Base-by-base conservation (phyloP, 92 coral and sea anemone species). In the Ricordea florida region DNA sequence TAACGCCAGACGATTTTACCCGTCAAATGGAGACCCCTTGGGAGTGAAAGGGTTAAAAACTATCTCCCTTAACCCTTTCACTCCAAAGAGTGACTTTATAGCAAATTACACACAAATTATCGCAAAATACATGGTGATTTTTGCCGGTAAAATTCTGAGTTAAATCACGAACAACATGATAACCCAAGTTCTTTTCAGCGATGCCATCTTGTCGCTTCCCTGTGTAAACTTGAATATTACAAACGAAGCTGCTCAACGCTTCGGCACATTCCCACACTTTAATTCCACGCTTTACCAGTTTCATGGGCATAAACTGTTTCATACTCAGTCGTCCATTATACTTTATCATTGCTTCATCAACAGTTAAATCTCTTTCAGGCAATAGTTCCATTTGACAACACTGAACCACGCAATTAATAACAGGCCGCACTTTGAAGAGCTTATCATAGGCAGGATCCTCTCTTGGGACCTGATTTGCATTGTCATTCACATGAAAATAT, bases 391-490 rank as follows among this genome's bases (percentile, higher is more conserved):
- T 50, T 36, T 25, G 4, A 27, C 55, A 48, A 41, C 38, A n/a
- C 9, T 33, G 23, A 15, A 32, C 40, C 20, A 76, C 83, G 1
- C 35, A 34, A 77, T 77, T 32, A 4, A 77, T 40, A 33, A 77
- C 5, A 3, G 58, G 49, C n/a, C 35, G 58, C 49, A 77, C 83
- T 77, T 77, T 65, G 72, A 77, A 65, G 3, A 77, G 65, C 25
- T 77, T 77, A 43, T 77, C 59, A 24, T 51, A 29, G 6, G 13
- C 44, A 29, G 62, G 21, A 40, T 73, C 43, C 49, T 58, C 61
- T 16, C 22, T 41, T 35, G 59, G 80, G 20, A 74, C 18, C 21
- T 28, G 40, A 17, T 53, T 53, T 1, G 33, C 38, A 15, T 47
- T 62, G 42, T 62, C 50, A 17, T 76, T 76, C 10, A 62, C 14